Percentiles rank a stretch among this genome's conserved stretches.
phyloP scores from a whole-genome alignment of 2,888 invertebrate genomes.

The Rugalucina vietnamica region DNA sequence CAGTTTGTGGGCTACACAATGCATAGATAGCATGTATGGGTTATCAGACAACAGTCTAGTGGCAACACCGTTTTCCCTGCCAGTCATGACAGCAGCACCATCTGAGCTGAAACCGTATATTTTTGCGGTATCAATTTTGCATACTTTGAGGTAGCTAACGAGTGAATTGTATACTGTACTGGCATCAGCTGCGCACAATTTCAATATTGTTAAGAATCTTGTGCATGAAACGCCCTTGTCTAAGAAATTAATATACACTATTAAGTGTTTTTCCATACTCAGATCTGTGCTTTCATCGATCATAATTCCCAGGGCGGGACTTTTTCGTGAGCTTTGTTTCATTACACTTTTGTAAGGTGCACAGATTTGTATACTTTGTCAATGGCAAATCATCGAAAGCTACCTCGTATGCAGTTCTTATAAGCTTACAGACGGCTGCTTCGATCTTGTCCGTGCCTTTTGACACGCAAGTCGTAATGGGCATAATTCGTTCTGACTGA shows the following conservation, averaged over 20 bases:
- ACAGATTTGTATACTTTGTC: conserved; percentile 9
- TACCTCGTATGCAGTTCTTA: conserved; percentile 31
- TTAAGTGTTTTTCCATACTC: conserved; percentile 22
- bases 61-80: conserved; percentile 33
- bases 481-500: conserved; percentile 21
- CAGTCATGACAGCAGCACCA: conserved; percentile 38
- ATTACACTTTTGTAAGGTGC: conserved; percentile 7
- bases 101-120: conserved; percentile 39
- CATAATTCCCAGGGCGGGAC: conserved; percentile 28
- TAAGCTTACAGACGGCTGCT: conserved; percentile 31
- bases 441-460: conserved; percentile 31
- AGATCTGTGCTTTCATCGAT: conserved; percentile 43
- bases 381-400: conserved; percentile 17
- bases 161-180: conserved; percentile 24
- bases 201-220: conserved; percentile 26
- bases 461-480: neutral
- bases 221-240: conserved; percentile 18
- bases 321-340: conserved; percentile 23
- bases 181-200: conserved; percentile 33
- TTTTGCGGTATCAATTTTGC: conserved; percentile 31
- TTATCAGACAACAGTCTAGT: conserved; percentile 23
- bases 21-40: conserved; percentile 40
- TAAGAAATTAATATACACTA: no score
- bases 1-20: conserved; percentile 32
- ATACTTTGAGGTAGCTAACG: conserved; percentile 31